phyloP scores from a whole-genome alignment of 2,888 invertebrate genomes.

The Cyaniris semiargus region DNA sequence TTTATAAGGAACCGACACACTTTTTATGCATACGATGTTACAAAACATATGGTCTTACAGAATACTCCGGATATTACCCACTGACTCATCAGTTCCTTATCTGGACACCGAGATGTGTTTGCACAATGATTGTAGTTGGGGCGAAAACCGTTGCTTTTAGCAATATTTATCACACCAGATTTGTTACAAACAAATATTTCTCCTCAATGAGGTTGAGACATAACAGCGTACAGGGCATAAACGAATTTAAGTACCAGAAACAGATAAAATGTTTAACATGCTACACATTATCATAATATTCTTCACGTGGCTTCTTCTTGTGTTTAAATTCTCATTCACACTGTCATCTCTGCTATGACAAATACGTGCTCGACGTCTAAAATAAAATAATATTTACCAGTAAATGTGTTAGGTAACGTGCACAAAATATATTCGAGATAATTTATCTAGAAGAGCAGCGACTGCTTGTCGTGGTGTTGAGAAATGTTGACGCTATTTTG shows the following conservation, averaged over 20 bases:
- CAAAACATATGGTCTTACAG: conserved; percentile 69
- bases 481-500: neutral
- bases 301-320: neutral
- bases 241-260: neutral
- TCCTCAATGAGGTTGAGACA: neutral
- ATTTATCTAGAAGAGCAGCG: conserved; percentile 8
- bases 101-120: conserved; percentile 62
- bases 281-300: neutral
- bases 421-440: conserved; percentile 17
- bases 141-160: conserved; percentile 24
- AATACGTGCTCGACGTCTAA: conserved; percentile 28
- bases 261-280: conserved; percentile 8
- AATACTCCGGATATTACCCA: conserved; percentile 59
- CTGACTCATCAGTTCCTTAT: conserved; percentile 66
- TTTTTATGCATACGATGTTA: conserved; percentile 59
- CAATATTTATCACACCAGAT: conserved; percentile 1
- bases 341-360: conserved; percentile 25
- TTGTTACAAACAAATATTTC: conserved; percentile 17
- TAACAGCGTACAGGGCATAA: neutral
- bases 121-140: conserved; percentile 44
- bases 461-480: conserved; percentile 4
- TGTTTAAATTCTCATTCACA: conserved; percentile 25
- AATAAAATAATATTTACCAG: conserved; percentile 22
- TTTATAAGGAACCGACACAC: conserved; percentile 53
- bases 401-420: conserved; percentile 26